Evolutionary conservation across 2,888 invertebrate species (phyloP), one percentile per base, ranked within the genome.

Genomic region (Caenorhabditis sp.): DNA sequence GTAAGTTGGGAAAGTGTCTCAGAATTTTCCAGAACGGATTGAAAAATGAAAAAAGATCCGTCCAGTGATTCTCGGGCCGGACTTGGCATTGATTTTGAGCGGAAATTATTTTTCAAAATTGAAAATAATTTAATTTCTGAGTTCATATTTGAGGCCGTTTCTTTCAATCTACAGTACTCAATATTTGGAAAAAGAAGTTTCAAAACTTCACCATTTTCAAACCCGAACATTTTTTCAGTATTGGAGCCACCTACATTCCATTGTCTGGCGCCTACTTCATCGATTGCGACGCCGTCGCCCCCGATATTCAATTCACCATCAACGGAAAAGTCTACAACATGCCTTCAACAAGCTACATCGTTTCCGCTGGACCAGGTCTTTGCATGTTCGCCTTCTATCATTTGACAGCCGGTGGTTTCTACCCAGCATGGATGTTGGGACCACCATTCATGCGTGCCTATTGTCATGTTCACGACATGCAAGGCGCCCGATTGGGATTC

Each of bases 331-430:
- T 67, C 17, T 84, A 81, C 64, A 60, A 64, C 36, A 74, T 83
- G 65, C 67, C 78, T 24, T 69, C 78, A 19, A 77, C 77, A 21
- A 75, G 75, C 36, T 82, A 79, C 59, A 69, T 79, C 6, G 70
- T 79, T 12, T 73, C 77, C 14, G 76, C 76, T 53, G 82, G 80
- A 10, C 70, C 77, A 17, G 81, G 79, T 36, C 78, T 74, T 19
- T 82, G 82, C 62, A 70, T 81, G 69, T 79, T 81, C 51, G 77
- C 79, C 17, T 79, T 82, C 73, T 81, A 80, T 65, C 62, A 76
- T 19, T 62, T 78, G 65, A 66, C 69, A 24, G 79, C 74, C 31
- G 81, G 81, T 26, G 80, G 80, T 12, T 78, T 78, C 69, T 79
- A 77, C 19, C 82, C 82, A 1, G 66, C 76, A 17, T 82, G 80